Evolutionary conservation across 2,797 vertebrate species (phyloP).

Genomic region (Mus caroli): DNA sequence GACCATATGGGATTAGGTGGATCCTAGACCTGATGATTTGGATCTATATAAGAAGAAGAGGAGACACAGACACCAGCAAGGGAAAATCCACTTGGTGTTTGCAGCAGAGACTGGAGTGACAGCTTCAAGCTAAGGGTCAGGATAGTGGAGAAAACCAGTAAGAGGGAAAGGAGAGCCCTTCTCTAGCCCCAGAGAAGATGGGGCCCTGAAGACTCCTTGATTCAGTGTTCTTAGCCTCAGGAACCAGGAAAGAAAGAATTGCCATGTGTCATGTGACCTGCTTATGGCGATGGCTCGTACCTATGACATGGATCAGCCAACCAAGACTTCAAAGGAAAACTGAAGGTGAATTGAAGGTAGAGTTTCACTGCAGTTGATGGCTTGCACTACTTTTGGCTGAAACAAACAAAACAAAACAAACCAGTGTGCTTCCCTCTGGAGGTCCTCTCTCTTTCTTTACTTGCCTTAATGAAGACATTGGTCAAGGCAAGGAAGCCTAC

Average conservation of each 20-base stretch:
- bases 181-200: rapidly evolving
- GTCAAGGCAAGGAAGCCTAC: rapidly evolving
- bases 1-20: not conserved
- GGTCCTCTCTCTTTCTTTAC: not conserved
- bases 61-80: not conserved
- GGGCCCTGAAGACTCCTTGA: not conserved
- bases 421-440: not conserved
- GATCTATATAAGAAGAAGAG: not conserved
- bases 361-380: not conserved
- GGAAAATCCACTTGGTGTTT: not conserved
- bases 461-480: not conserved
- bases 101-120: not conserved
- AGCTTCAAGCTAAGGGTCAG: not conserved
- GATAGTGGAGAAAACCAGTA: not conserved
- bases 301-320: not conserved
- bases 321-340: conserved; percentile 10
- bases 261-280: not conserved
- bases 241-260: not conserved
- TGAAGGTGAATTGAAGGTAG: not conserved
- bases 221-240: not conserved
- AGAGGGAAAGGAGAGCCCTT: no score
- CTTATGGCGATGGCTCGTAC: not conserved
- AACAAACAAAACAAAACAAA: not conserved
- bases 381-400: not conserved
- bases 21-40: not conserved